Evolutionary conservation across 2,113 vertebrate genomes (phyloP).

Genomic region (Amblyopsis rosae): DNA sequence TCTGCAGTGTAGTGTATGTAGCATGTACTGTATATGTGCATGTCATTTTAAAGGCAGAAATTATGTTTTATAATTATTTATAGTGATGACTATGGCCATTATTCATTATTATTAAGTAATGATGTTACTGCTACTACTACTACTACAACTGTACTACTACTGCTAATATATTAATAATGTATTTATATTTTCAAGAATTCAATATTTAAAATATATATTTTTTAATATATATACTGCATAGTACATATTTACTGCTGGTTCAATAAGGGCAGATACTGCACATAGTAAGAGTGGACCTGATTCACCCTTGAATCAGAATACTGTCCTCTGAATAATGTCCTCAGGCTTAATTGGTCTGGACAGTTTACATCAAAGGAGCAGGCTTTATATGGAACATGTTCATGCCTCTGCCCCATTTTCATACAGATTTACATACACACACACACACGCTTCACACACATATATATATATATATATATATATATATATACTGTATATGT

Average conservation of each 20-base stretch:
- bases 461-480: too few relatives aligned
- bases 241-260: neutral
- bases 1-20: too few relatives aligned
- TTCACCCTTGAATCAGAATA: conserved; percentile 64
- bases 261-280: conserved; percentile 44
- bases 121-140: neutral
- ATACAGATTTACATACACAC: conserved; percentile 8
- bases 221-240: neutral
- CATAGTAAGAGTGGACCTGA: conserved; percentile 53
- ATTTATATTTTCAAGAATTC: neutral
- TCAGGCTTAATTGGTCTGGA: conserved; percentile 71
- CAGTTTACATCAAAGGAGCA: conserved; percentile 77
- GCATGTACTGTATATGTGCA: too few relatives aligned
- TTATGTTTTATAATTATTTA: too few relatives aligned
- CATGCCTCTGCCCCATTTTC: conserved; percentile 61
- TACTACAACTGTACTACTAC: neutral
- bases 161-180: neutral
- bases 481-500: conserved; percentile 48
- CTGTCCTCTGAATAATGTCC: conserved; percentile 63
- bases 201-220: neutral
- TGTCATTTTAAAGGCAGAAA: too few relatives aligned
- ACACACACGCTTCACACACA: too few relatives aligned
- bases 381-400: conserved; percentile 70
- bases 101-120: neutral
- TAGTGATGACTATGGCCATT: neutral